phyloP scores from a whole-genome alignment of 1,140 invertebrate species.

The Meloidogyne hapla region DNA sequence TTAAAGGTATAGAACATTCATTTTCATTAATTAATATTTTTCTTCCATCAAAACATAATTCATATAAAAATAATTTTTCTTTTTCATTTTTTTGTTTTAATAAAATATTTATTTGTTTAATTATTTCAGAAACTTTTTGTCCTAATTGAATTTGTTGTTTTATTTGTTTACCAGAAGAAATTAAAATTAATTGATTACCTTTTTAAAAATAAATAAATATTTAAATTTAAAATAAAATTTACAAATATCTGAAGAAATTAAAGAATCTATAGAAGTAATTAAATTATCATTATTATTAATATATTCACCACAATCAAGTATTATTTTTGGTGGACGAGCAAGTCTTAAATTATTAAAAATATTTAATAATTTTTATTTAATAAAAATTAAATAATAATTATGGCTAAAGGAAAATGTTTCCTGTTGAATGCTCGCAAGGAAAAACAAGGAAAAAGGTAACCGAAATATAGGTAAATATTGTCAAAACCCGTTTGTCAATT shows the following conservation, averaged over 20 bases:
- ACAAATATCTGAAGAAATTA: slow-evolving; percentile 5
- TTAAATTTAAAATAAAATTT: background rate
- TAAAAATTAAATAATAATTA: too few species aligned
- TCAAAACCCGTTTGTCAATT: too few species aligned
- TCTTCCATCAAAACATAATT: background rate
- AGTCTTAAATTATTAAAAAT: slow-evolving; percentile 21
- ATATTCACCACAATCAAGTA: slow-evolving; percentile 56
- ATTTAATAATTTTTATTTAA: too few species aligned
- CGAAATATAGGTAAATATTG: too few species aligned
- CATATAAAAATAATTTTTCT: slow-evolving; percentile 5
- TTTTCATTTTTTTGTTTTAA: slow-evolving; percentile 13
- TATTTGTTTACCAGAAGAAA: background rate
- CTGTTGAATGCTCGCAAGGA: too few species aligned
- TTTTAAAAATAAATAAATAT: background rate
- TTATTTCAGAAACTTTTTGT: background rate
- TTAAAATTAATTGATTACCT: slow-evolving; percentile 1
- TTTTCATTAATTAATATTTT: slow-evolving; percentile 6
- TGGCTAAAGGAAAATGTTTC: too few species aligned
- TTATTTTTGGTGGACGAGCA: slow-evolving; percentile 50
- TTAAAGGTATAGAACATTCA: background rate
- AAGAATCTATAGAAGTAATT: background rate
- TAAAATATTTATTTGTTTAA: background rate
- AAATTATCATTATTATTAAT: background rate
- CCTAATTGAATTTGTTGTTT: background rate
- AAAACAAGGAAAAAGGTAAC: too few species aligned